Evolutionary conservation across 2,797 vertebrate genomes (phyloP), one percentile per base, ranked within the genome.

Genomic region (Platalea minor): DNA sequence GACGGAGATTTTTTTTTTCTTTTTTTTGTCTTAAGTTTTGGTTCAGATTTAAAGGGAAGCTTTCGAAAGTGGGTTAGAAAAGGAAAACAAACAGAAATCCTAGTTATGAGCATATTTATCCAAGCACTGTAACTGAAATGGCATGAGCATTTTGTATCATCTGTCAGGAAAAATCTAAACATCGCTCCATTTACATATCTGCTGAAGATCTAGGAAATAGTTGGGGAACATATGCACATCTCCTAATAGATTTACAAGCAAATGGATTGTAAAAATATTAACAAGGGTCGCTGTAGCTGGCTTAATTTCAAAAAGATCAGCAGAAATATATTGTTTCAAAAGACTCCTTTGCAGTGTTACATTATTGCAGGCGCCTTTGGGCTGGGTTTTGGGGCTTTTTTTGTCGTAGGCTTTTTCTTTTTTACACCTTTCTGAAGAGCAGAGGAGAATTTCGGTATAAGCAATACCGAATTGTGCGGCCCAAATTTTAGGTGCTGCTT

Each of bases 221-320:
- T 93, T 95, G 93, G 92, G 93, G 75, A 79, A 74, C 87, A 77
- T 83, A 92, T 86, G 86, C 81, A 72, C 48, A 51, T 86, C 90
- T 93, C 88, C 87, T 94, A 59, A 54, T 93, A 96, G 96, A 93
- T 91, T 96, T 93, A 83, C 70, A 91, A 61, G 88, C 88, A 84
- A 94, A 95, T 88, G 83, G 91, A 91, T 93, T 95, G 89, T 92
- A 97, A 97, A 96, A 97, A 97, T 97, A 95, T 88, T 94, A 97
- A 89, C 88, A 67, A 87, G 92, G 94, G 84, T 97, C 43, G 41
- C 94, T 77, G 91, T 91, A 61, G 76, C 95, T 97, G 97, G 96
- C 93, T 95, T 89, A 72, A 84, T 97, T 98, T 97, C 92, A 95
- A 96, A 80, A 65, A 94, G 88, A 96, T 93, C 96, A 96, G 75